Evolutionary conservation across 2,888 invertebrate species (phyloP), one percentile per base, ranked within the genome.

Genomic region (Drosophila falleni): DNA sequence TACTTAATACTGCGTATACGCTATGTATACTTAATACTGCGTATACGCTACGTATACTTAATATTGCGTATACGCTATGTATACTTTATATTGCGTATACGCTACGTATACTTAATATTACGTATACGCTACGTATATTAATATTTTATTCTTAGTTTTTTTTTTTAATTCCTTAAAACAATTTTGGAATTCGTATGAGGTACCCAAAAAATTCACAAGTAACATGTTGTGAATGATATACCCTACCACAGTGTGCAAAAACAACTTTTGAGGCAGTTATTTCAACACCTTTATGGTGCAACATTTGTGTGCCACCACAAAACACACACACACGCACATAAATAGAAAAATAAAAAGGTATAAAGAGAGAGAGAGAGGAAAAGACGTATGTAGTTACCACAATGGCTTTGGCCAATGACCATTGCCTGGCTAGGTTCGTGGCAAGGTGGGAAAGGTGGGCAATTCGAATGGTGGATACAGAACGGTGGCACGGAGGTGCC

Each of bases 201-300:
- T n/a, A n/a, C n/a, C n/a, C n/a, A n/a, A n/a, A n/a, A n/a, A n/a
- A n/a, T 29, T 26, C 37, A 46, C 15, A 46, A 16, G 56, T 46
- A 26, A 26, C 56, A 15, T 35, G 4, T 1, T 19, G 19, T 41
- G 9, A 47, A 8, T 16, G 6, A 15, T 29, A 2, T 15, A 42
- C 31, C 31, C 35, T 13, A 1, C 3, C 3, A 29, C 23, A 26
- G 26, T 16, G 42, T 42, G n/a, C 31, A 50, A 35, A 74, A 55
- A n/a, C 42, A 71, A 78, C 56, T 66, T 71, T 71, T 67, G 71
- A 74, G 77, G 79, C 71, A 85, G 83, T 88, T 89, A 84, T 87
- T 87, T 87, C 89, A 87, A 88, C 86, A 87, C 86, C 86, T 87
- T 84, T 75, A 74, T 73, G 80, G 83, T 65, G 63, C 71, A 67